A percentile compares a stretch with the other conserved stretches of the same genome.
These are phyloP conservation scores for Orientallactaga sibirica DNA, from an alignment of 2,797 vertebrate species.

Conservation along the genomic window DNA sequence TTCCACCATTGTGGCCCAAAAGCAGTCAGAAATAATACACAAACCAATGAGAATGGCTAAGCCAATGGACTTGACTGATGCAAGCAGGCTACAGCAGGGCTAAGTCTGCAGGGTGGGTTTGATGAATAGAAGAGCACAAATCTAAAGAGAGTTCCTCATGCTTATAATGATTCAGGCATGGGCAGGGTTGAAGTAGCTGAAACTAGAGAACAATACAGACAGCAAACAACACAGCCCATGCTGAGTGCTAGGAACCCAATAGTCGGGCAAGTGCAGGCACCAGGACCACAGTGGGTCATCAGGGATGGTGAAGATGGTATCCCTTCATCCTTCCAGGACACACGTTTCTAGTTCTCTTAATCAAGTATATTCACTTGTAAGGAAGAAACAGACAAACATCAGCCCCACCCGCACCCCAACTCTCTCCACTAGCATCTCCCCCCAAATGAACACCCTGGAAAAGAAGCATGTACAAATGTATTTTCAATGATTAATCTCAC, in stretches of 20 bases:
- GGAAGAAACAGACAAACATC: background rate
- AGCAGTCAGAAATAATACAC: background rate
- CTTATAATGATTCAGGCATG: slow-evolving; percentile 5
- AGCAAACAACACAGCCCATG: background rate
- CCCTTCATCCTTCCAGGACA: background rate
- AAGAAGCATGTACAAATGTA: slow-evolving; percentile 73
- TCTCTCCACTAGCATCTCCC: background rate
- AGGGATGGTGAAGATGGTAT: background rate
- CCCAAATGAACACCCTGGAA: slow-evolving; percentile 75
- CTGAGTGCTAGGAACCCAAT: background rate
- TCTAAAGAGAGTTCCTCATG: background rate
- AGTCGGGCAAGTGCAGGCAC: background rate
- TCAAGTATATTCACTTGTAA: slow-evolving; percentile 60
- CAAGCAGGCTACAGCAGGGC: background rate
- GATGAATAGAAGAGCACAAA: background rate
- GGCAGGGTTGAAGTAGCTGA: slow-evolving; percentile 25
- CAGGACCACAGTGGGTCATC: fast-evolving
- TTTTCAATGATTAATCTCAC: slow-evolving; percentile 87
- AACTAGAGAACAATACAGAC: background rate
- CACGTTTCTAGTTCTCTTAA: slow-evolving; percentile 52
- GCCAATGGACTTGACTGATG: background rate
- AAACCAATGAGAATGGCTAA: background rate
- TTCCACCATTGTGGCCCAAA: background rate
- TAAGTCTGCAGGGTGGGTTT: background rate
- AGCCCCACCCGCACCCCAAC: background rate